Evolutionary conservation across 2,113 vertebrate genomes (phyloP).

Genomic region (Vidua chalybeata): DNA sequence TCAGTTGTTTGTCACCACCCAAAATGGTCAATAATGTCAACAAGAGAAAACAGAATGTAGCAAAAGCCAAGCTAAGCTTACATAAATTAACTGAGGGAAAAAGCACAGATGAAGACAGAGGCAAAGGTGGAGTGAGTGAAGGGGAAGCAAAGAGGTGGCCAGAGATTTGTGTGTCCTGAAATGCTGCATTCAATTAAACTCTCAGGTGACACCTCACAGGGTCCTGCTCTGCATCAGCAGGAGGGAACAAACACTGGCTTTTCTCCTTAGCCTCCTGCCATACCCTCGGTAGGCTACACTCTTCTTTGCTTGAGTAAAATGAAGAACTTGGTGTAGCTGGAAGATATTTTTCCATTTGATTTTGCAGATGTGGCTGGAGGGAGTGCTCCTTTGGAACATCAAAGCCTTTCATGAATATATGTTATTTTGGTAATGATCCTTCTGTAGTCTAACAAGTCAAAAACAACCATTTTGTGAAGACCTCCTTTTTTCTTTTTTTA

Average conservation of each 20-base stretch:
- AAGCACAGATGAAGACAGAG: neutral
- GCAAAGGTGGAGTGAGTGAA: neutral
- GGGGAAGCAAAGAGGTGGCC: neutral
- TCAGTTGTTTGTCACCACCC: conserved; percentile 26
- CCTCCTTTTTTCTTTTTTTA: neutral
- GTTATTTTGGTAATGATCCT: neutral
- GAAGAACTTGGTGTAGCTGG: neutral
- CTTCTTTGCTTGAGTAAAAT: neutral
- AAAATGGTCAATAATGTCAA: conserved; percentile 30
- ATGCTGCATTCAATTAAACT: neutral
- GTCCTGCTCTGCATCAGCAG: neutral
- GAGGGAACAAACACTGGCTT: neutral
- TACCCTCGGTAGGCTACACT: neutral
- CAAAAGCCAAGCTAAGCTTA: neutral
- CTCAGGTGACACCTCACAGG: neutral
- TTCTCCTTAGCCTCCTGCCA: neutral
- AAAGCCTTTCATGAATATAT: neutral
- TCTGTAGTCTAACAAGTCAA: neutral
- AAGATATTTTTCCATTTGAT: conserved; percentile 5
- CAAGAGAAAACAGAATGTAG: neutral
- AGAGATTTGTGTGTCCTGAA: neutral
- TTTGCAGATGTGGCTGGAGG: neutral
- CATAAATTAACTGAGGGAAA: neutral
- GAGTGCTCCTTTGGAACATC: neutral
- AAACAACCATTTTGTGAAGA: neutral